phyloP scores from a whole-genome alignment of 2,888 invertebrate genomes.

The Pomacea canaliculata region DNA sequence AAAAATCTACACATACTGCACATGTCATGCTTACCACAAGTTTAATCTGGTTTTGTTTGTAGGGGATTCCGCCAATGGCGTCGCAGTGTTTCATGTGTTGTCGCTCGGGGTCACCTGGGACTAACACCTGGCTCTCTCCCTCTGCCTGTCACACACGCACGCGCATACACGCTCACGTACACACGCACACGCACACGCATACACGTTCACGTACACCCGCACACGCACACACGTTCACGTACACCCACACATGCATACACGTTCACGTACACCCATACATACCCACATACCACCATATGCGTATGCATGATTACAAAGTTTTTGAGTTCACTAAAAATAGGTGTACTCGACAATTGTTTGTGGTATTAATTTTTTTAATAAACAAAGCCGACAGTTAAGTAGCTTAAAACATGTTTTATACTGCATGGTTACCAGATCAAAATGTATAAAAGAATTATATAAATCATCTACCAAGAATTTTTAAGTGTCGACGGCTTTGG shows the following conservation, averaged over 20 bases:
- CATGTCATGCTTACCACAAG: background rate
- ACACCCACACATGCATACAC: background rate
- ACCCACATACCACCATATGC: background rate
- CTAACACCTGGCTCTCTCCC: conserved; percentile 1
- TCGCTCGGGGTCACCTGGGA: conserved; percentile 3
- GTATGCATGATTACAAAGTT: too few species aligned
- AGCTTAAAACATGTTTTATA: background rate
- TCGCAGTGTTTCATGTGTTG: background rate
- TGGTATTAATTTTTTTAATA: too few species aligned
- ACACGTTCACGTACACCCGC: background rate
- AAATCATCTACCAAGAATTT: too few species aligned
- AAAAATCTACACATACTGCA: too few species aligned
- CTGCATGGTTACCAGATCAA: background rate
- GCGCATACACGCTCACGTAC: background rate
- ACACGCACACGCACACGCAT: background rate
- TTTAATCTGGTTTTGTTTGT: background rate
- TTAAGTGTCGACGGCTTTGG: too few species aligned
- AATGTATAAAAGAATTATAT: background rate
- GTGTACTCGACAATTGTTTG: too few species aligned
- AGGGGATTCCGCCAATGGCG: background rate
- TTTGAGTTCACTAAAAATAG: too few species aligned
- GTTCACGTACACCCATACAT: background rate
- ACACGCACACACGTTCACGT: background rate
- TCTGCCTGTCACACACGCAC: background rate
- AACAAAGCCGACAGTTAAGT: too few species aligned